Conservation (phyloP, 2,113 vertebrate genomes). For the Eonycteris spelaea region DNA sequence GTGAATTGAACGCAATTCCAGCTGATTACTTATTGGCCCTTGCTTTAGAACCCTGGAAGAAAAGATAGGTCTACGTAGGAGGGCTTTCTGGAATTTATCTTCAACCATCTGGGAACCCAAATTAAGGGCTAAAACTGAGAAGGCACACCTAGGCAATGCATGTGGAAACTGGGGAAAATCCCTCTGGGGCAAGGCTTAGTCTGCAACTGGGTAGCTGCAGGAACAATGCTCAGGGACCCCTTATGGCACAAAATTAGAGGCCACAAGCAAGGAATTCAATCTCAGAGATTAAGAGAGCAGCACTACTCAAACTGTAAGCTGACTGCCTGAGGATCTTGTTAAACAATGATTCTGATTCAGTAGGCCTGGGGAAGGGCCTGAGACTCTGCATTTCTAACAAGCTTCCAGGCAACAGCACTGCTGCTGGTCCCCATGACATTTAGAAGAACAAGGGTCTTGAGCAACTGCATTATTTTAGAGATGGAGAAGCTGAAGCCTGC, state of each 20-base stretch:
- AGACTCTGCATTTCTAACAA: background rate
- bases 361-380: background rate
- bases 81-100: background rate
- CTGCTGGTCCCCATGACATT: background rate
- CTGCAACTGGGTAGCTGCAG: background rate
- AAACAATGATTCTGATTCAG: background rate
- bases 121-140: background rate
- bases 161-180: background rate
- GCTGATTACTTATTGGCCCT: background rate
- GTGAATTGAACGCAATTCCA: background rate
- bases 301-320: fast-evolving
- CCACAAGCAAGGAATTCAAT: fast-evolving
- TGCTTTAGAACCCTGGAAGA: background rate
- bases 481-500: background rate
- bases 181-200: background rate
- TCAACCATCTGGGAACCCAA: background rate
- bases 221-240: background rate
- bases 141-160: background rate
- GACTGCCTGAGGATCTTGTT: fast-evolving
- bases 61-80: background rate
- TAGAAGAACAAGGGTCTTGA: background rate
- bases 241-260: background rate
- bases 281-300: background rate
- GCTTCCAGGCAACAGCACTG: fast-evolving
- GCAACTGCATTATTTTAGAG: background rate